Percentiles rank a stretch among this genome's conserved stretches.
These are phyloP conservation scores for Philonicus albiceps DNA, from an alignment of 2,888 invertebrate genomes.

Conservation along the genomic window DNA sequence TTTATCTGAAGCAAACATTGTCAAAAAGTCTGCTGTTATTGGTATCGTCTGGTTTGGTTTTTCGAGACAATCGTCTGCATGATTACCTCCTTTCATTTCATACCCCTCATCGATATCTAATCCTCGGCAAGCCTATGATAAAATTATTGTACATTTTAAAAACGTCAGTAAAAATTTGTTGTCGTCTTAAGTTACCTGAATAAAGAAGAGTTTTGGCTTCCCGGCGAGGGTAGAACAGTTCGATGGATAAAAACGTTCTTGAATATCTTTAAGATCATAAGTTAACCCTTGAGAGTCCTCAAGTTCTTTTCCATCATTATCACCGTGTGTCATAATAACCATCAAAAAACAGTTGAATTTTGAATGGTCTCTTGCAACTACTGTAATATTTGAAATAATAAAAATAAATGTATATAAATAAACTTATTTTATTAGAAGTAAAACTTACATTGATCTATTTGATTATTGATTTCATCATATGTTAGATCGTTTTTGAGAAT, in stretches of 20 bases:
- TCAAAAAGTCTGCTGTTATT: conserved; percentile 74
- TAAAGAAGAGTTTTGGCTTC: conserved; percentile 77
- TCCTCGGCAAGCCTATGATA: conserved; percentile 16
- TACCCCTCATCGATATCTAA: conserved; percentile 49
- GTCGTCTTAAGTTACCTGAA: conserved; percentile 65
- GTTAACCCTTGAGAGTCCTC: conserved; percentile 46
- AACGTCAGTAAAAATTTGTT: not conserved
- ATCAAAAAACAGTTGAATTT: conserved; percentile 70
- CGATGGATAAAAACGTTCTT: conserved; percentile 69
- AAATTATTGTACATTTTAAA: not conserved
- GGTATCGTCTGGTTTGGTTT: conserved; percentile 69
- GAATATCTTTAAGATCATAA: conserved; percentile 68
- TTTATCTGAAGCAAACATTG: conserved; percentile 74
- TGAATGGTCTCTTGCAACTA: conserved; percentile 65
- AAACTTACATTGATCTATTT: conserved; percentile 63
- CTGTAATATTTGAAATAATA: conserved; percentile 53
- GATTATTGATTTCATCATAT: conserved; percentile 61
- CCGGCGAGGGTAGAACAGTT: conserved; percentile 69
- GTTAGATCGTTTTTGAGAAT: conserved; percentile 59
- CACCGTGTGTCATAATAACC: conserved; percentile 73
- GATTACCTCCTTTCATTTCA: conserved; percentile 55
- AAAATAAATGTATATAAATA: not conserved
- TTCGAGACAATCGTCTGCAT: conserved; percentile 51
- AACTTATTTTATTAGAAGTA: not conserved
- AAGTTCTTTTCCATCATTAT: conserved; percentile 66